Percentiles rank a stretch among this genome's conserved stretches.
Evolutionary conservation across 2,888 invertebrate species (phyloP).

Genomic region (Epinotia nisella): DNA sequence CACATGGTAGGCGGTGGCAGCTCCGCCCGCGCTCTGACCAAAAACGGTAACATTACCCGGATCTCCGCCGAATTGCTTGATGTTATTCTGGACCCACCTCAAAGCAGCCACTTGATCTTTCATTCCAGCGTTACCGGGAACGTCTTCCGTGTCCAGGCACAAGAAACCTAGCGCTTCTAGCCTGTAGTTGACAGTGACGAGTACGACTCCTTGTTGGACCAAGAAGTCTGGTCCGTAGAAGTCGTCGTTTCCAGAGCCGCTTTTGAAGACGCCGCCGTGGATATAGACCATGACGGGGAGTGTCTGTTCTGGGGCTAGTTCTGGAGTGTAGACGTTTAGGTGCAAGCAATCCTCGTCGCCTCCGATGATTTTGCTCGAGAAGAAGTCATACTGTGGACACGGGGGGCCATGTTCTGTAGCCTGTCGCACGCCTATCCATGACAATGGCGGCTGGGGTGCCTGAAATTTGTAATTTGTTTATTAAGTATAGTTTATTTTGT

Average conservation of each 20-base stretch:
- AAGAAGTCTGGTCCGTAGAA: slow-evolving; percentile 64
- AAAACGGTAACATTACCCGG: slow-evolving; percentile 60
- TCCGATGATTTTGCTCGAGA: slow-evolving; percentile 48
- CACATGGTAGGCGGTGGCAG: slow-evolving; percentile 54
- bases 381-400: slow-evolving; percentile 60
- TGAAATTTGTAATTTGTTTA: slow-evolving; percentile 47
- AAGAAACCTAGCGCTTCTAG: slow-evolving; percentile 65
- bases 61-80: slow-evolving; percentile 60
- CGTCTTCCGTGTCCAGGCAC: slow-evolving; percentile 60
- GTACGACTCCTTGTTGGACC: slow-evolving; percentile 57
- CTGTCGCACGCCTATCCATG: slow-evolving; percentile 63
- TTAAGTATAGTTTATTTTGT: not conserved
- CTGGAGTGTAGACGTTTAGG: slow-evolving; percentile 63
- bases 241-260: slow-evolving; percentile 59
- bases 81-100: slow-evolving; percentile 63
- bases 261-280: slow-evolving; percentile 62
- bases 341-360: slow-evolving; percentile 64
- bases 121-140: slow-evolving; percentile 67
- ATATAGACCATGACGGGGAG: slow-evolving; percentile 66
- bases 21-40: slow-evolving; percentile 64
- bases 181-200: slow-evolving; percentile 66
- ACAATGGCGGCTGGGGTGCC: slow-evolving; percentile 58
- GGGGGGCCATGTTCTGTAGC: slow-evolving; percentile 59
- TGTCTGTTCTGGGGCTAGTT: slow-evolving; percentile 48
- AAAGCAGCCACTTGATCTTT: slow-evolving; percentile 67